These are phyloP conservation scores for Chirona hameri DNA, from an alignment of 2,888 invertebrate genomes.

Conservation along the genomic window DNA sequence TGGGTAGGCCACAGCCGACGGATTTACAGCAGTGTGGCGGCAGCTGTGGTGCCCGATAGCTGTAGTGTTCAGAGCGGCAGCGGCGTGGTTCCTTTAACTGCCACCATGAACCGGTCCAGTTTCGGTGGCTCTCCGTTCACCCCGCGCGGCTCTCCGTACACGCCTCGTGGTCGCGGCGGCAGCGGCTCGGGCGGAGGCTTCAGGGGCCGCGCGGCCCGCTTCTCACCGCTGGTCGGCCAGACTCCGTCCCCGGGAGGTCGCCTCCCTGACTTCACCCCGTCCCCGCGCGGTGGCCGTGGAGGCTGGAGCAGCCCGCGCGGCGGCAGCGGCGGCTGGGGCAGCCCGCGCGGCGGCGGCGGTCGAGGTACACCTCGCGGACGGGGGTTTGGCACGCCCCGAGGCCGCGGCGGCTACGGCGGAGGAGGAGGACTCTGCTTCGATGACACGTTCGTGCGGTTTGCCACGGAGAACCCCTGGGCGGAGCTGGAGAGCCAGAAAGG, in stretches of 20 bases:
- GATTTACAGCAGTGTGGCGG: too few species aligned
- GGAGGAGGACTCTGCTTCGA: background rate
- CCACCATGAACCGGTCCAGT: conserved; percentile 34
- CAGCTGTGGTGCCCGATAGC: too few species aligned
- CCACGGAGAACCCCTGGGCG: conserved; percentile 30
- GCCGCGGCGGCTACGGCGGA: conserved; percentile 1
- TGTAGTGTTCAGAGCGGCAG: too few species aligned
- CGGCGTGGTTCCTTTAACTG: too few species aligned
- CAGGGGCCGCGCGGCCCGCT: background rate
- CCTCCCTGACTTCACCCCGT: background rate
- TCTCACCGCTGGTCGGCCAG: background rate
- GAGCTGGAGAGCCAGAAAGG: conserved; percentile 3
- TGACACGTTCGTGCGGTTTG: conserved; percentile 5
- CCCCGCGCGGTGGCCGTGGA: background rate
- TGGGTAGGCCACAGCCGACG: too few species aligned
- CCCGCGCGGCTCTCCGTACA: background rate
- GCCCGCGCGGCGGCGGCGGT: background rate
- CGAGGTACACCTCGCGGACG: background rate
- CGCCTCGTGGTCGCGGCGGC: too few species aligned
- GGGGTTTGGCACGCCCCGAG: background rate
- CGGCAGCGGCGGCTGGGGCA: background rate
- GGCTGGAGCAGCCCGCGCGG: background rate
- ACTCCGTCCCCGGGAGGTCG: background rate
- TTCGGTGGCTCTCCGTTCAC: background rate
- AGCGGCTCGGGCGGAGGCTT: too few species aligned